Percentiles rank a stretch among this genome's conserved stretches.
phyloP scores from a whole-genome alignment of 2,888 invertebrate species.

The Ischnura elegans region DNA sequence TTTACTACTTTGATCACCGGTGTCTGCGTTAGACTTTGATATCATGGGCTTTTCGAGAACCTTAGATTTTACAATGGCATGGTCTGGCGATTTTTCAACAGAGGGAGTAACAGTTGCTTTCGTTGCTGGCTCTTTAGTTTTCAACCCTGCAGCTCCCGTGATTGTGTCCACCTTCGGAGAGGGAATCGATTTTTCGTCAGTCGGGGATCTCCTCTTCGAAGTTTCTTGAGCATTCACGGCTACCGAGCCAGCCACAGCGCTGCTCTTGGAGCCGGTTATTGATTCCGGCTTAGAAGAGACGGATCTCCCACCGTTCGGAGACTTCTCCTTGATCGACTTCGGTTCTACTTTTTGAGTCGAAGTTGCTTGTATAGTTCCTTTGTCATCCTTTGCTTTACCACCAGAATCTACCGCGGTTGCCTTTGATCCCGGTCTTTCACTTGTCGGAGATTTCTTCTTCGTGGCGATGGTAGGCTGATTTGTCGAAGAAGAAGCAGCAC shows the following conservation, averaged over 20 bases:
- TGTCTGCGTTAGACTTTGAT: background rate
- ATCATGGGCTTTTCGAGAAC: background rate
- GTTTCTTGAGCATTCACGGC: background rate
- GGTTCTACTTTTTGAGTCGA: background rate
- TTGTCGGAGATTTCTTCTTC: background rate
- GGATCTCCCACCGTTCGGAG: background rate
- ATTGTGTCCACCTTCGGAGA: background rate
- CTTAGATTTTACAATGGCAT: background rate
- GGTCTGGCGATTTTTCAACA: background rate
- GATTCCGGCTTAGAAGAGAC: background rate
- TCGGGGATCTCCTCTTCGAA: conserved; percentile 6
- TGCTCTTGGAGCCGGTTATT: background rate
- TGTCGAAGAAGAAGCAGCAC: background rate
- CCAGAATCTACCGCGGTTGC: background rate
- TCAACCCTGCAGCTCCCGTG: background rate
- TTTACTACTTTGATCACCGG: background rate
- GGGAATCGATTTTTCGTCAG: conserved; percentile 6
- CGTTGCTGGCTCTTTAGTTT: background rate
- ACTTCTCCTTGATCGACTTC: background rate
- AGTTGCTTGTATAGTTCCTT: background rate
- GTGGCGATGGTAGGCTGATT: background rate
- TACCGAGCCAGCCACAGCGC: background rate
- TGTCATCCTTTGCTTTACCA: background rate
- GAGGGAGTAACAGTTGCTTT: background rate
- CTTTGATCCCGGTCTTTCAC: background rate